Evolutionary conservation across 2,797 vertebrate genomes (phyloP).

Genomic region (Mormyrus proboscirostris): DNA sequence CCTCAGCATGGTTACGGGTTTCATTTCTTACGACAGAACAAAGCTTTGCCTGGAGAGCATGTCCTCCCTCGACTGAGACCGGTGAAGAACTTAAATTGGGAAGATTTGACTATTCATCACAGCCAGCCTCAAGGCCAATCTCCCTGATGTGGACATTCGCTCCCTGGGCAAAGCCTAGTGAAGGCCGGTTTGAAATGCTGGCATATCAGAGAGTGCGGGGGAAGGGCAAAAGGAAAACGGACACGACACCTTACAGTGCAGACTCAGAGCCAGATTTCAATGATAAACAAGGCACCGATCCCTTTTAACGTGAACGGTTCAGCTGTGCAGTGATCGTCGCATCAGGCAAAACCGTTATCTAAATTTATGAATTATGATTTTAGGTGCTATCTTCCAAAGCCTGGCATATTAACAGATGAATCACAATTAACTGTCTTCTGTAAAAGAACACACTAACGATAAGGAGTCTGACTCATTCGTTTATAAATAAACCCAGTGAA

Average conservation of each 20-base stretch:
- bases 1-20: neutral
- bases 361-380: neutral
- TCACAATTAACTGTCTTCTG: neutral
- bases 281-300: neutral
- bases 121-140: neutral
- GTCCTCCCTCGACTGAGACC: neutral
- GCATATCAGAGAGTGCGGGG: neutral
- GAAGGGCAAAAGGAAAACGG: neutral
- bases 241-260: neutral
- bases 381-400: neutral
- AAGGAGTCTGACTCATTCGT: neutral
- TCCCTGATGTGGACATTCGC: neutral
- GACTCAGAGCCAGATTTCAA: neutral
- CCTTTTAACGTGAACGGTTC: neutral
- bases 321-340: neutral
- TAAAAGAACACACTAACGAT: neutral
- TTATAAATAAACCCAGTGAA: neutral
- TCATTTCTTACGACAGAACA: neutral
- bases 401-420: neutral
- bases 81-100: neutral
- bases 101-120: neutral
- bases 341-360: neutral
- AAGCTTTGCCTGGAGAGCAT: neutral
- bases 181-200: neutral
- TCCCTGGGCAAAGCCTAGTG: neutral